Evolutionary conservation across 2,797 vertebrate species (phyloP).

Genomic region (Hemibagrus guttatus): DNA sequence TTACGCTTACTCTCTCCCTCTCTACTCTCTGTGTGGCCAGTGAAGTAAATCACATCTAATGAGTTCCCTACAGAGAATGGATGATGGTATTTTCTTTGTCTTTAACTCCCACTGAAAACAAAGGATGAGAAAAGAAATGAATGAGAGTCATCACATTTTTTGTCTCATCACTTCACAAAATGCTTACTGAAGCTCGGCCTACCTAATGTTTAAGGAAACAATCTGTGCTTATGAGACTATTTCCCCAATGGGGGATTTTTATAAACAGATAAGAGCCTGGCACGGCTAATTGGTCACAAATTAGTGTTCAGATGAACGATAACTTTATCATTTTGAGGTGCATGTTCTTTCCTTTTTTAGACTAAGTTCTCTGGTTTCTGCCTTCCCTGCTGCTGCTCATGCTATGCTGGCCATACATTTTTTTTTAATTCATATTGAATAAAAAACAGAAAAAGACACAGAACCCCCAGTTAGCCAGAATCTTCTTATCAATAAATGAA

Average conservation of each 20-base stretch:
- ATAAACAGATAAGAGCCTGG: conserved; percentile 18
- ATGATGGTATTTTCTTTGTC: conserved; percentile 37
- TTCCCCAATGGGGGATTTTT: conserved; percentile 24
- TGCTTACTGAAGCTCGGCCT: conserved; percentile 13
- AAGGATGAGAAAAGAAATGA: conserved; percentile 26
- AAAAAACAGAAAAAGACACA: not conserved
- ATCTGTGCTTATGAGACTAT: conserved; percentile 11
- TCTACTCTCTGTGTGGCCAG: conserved; percentile 50
- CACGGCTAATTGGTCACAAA: conserved; percentile 30
- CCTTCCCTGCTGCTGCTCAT: not conserved
- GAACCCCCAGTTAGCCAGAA: not conserved
- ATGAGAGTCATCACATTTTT: not conserved
- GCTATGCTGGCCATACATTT: not conserved
- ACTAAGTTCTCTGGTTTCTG: not conserved
- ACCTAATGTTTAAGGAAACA: not conserved
- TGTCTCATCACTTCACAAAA: not conserved
- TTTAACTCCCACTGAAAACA: conserved; percentile 39
- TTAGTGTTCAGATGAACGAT: conserved; percentile 12
- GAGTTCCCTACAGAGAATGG: conserved; percentile 67
- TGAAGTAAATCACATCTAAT: conserved; percentile 64
- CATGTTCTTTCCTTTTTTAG: not conserved
- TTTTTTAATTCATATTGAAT: not conserved
- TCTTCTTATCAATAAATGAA: not conserved
- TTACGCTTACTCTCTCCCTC: conserved; percentile 26
- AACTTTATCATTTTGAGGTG: not conserved